These are phyloP conservation scores for Procambarus clarkii DNA, from an alignment of 1,140 invertebrate genomes.

Conservation along the genomic window DNA sequence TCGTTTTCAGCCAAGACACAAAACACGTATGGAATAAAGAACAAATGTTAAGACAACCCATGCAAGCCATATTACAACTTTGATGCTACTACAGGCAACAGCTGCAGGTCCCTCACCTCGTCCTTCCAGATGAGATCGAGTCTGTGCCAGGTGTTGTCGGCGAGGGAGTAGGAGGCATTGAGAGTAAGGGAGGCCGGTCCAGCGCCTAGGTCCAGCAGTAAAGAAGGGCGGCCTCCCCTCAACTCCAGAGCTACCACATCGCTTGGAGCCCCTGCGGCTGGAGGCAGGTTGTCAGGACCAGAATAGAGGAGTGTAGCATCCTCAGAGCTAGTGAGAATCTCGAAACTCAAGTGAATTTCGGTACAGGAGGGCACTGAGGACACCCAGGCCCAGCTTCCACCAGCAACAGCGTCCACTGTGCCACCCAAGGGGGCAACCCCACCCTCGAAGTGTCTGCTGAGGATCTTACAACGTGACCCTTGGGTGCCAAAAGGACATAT, in stretches of 20 bases:
- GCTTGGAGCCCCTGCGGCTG: neutral
- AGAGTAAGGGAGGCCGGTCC: conserved; percentile 36
- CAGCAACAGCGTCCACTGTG: neutral
- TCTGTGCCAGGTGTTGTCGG: conserved; percentile 51
- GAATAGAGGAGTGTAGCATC: conserved; percentile 51
- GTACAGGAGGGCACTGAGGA: conserved; percentile 50
- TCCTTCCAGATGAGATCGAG: conserved; percentile 54
- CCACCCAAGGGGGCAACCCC: neutral
- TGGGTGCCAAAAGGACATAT: conserved; percentile 50
- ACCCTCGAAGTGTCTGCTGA: conserved; percentile 50
- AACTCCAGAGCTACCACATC: conserved; percentile 52
- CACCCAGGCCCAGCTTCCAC: conserved; percentile 54
- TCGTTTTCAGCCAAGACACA: no score
- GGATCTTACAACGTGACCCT: conserved; percentile 50
- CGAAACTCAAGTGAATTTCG: conserved; percentile 57
- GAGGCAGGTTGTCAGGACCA: conserved; percentile 25
- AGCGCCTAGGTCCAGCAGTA: conserved; percentile 52
- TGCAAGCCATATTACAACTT: no score
- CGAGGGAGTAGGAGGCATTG: conserved; percentile 4
- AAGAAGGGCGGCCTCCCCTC: conserved; percentile 22
- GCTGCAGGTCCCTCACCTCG: conserved; percentile 24
- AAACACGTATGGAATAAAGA: no score
- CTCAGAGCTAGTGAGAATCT: conserved; percentile 20
- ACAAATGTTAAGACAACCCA: no score
- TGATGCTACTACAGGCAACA: neutral